Base-by-base conservation (phyloP, 2,797 vertebrate species). In the Hoplostethus atlanticus region DNA sequence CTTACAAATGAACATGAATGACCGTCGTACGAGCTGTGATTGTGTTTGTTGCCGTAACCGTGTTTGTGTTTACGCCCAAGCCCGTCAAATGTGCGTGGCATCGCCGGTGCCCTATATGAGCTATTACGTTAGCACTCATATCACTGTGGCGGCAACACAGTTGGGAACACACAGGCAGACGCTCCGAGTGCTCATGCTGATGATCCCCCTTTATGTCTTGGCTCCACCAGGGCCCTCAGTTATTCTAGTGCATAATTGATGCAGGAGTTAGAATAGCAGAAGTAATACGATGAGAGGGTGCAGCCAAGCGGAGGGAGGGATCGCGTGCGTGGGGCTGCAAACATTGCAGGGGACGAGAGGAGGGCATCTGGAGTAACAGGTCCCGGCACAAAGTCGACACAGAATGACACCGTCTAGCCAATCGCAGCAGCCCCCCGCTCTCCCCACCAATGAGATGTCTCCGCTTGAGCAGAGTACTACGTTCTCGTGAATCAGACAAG, bases 201-300 rank as follows among this genome's bases (percentile, higher is more conserved):
- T 96, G 96, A 96, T 97, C 77, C 94, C 93, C 95, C 94, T 97
- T 96, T 95, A 96, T 96, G 96, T 97, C 96, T 93, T 89, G 94
- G 93, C 95, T 94, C 92, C 91, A 91, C 95, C 95, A 91, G 91
- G 93, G 91, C 93, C 86, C 94, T 89, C 95, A 98, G 97, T 98
- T 98, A 98, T 99, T 98, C 95, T 97, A 97, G 97, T 97, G 96
- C 97, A 99, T 99, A 99, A 99, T 98, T 98, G 97, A 99, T 99
- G 96, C 95, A 97, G 96, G 97, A 96, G 96, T 99, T 97, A 98
- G 96, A 97, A 98, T 96, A 98, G 98, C 96, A 68, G 95, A 99
- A 99, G 94, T 98, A 98, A 99, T 96, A 87, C 72, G 94, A 95
- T 92, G 94, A 91, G 94, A 97, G 96, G 93, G 95, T 94, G 93